Base-by-base conservation (phyloP, 2,888 invertebrate genomes). In the Megalurothrips usitatus region DNA sequence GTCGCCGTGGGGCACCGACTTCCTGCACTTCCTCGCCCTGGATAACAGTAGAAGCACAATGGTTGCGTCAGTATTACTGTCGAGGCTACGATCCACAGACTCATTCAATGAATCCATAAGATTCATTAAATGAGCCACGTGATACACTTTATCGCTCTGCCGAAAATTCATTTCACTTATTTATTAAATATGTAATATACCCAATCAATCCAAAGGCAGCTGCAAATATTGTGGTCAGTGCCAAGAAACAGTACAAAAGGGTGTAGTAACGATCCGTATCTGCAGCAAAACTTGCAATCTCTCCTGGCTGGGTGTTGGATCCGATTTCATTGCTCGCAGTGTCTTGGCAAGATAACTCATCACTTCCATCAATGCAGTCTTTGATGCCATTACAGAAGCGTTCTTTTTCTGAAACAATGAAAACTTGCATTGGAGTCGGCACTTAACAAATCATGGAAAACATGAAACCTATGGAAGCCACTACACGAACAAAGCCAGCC, bases 261-360 rank as follows among this genome's bases (percentile, higher is more conserved):
- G 68, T 75, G 23, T 23, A 26, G 68, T 75, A 75, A 26, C 26
- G 23, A 26, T 75, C 26, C 23, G 12, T 75, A 26, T 75, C 68
- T 8, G 68, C 68, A 8, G 68, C 68, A 23, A 75, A 23, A 75
- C 68, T 75, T 12, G 68, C 68, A 75, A 75, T 75, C 26, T 26
- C 47, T 81, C 82, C 58, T 80, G 82, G 47, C 81, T 83, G 79
- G 78, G 82, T 63, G 80, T 79, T 63, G 28, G 78, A 26, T 80
- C 81, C 79, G 79, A 58, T n/a, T 6, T 75, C 78, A 78, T 81
- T 81, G 79, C 82, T 23, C 3, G 23, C 26, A 12, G 12, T 75
- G 43, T 81, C 78, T 28, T n/a, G 43, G 52, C 48, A 23, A 58
- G 78, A n/a, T 87, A 19, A 88, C 87, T 81, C 86, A 26, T 75